phyloP scores from a whole-genome alignment of 1,140 invertebrate genomes.

The Acyrthosiphon pisum region DNA sequence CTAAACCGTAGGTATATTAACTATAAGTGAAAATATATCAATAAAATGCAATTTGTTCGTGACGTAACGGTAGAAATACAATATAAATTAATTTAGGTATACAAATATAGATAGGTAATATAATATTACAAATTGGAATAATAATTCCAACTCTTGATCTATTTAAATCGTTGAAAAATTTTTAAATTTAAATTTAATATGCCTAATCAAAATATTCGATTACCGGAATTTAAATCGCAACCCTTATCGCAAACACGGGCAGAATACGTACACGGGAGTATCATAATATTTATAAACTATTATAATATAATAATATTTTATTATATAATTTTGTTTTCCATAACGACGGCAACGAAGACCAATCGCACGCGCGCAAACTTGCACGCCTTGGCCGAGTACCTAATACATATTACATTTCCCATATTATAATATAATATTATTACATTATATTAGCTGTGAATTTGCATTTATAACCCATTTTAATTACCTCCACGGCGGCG shows the following conservation, averaged over 20 bases:
- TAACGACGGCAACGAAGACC: constrained; percentile 1
- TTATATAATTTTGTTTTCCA: neutral
- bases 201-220: neutral
- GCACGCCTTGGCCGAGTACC: too few species aligned
- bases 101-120: too few species aligned
- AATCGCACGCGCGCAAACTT: neutral
- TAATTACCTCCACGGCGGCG: neutral
- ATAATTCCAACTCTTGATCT: neutral
- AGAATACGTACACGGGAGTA: neutral
- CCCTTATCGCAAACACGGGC: neutral
- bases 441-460: neutral
- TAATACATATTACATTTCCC: neutral
- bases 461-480: constrained; percentile 9
- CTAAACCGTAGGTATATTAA: too few species aligned
- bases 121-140: too few species aligned
- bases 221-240: neutral
- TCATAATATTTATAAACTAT: neutral
- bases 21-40: too few species aligned
- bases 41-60: too few species aligned
- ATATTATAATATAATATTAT: neutral
- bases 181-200: neutral
- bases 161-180: neutral
- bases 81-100: too few species aligned
- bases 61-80: too few species aligned
- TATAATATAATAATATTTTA: neutral